Evolutionary conservation across 2,113 vertebrate genomes (phyloP), one percentile per base, ranked within the genome.

Genomic region (Alligator sinensis): DNA sequence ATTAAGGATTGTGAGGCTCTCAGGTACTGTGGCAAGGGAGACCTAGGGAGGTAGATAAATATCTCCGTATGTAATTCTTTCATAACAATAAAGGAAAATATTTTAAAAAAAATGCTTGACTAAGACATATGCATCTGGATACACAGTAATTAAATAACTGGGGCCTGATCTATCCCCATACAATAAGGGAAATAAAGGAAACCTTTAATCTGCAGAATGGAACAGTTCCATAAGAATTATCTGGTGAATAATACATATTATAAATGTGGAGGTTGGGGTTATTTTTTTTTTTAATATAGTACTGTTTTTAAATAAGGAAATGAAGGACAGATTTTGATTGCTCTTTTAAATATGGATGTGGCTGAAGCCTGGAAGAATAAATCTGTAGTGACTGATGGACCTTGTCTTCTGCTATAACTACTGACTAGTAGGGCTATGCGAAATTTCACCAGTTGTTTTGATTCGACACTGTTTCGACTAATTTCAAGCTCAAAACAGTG

Each of bases 291-390:
- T 89, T 47, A 24, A 74, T 47, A 30, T 13, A 30, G 11, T 21
- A 38, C 58, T 82, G 5, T 95, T 93, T 93, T 66, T 60, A 14
- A 64, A 47, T 27, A 47, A 28, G 3, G 60, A 90, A 94, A 94
- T 54, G 83, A 92, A 92, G 86, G 90, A 25, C 60, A 91, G 17
- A 66, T 90, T 96, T 93, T 96, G 80, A 93, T 38, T 84, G 90
- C 84, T 85, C 34, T 77, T 9, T 68, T 94, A 95, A 95, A 94
- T 78, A 84, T 81, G 57, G 19, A 80, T 82, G 22, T 84, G 62
- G 19, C 66, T 89, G 61, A 59, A 92, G 34, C 55, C 80, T 87
- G 61, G 21, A 88, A 80, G 75, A 90, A 76, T 82, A 79, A 34
- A 76, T 91, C 78, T 70, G 34, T 82, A 78, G 18, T 95, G 89